Percentiles rank a stretch among this genome's conserved stretches.
Conservation (phyloP, 2,113 vertebrate species). For the Lipophrys pholis region DNA sequence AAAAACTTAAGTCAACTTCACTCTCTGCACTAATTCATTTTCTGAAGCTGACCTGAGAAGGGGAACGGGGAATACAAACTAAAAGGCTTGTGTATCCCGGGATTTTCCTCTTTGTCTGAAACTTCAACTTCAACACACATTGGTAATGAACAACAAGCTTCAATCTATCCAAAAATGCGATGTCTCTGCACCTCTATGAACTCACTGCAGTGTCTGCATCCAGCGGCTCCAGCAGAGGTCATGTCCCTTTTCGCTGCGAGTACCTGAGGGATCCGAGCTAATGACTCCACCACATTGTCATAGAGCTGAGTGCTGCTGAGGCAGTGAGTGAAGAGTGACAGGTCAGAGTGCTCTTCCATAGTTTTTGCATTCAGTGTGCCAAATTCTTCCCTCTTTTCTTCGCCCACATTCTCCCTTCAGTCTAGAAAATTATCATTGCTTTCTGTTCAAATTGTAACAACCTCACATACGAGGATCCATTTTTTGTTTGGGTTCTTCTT, state of each 20-base stretch:
- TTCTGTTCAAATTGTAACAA: constrained; percentile 40
- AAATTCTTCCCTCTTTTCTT: constrained; percentile 46
- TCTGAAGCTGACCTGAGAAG: not conserved
- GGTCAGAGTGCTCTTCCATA: constrained; percentile 60
- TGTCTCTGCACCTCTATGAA: constrained; percentile 21
- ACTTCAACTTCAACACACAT: not conserved
- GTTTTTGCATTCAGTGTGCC: constrained; percentile 32
- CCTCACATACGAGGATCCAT: constrained; percentile 29
- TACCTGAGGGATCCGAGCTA: constrained; percentile 56
- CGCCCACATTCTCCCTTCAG: constrained; percentile 51
- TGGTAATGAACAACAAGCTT: constrained; percentile 11
- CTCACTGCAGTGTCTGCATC: constrained; percentile 3
- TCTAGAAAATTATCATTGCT: constrained; percentile 48
- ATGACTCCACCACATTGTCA: constrained; percentile 76
- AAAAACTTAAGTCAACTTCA: constrained; percentile 34
- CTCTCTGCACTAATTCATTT: constrained; percentile 16
- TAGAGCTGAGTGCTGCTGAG: constrained; percentile 35
- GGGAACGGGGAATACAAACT: not conserved
- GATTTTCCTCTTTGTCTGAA: constrained; percentile 1
- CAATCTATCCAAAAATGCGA: constrained; percentile 2
- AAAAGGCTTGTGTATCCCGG: not conserved
- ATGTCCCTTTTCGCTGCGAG: constrained; percentile 21
- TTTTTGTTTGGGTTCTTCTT: constrained; percentile 12
- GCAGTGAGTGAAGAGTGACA: constrained; percentile 32
- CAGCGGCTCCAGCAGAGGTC: constrained; percentile 31